phyloP scores from a whole-genome alignment of 2,113 vertebrate species.

The Phyllostomus hastatus region DNA sequence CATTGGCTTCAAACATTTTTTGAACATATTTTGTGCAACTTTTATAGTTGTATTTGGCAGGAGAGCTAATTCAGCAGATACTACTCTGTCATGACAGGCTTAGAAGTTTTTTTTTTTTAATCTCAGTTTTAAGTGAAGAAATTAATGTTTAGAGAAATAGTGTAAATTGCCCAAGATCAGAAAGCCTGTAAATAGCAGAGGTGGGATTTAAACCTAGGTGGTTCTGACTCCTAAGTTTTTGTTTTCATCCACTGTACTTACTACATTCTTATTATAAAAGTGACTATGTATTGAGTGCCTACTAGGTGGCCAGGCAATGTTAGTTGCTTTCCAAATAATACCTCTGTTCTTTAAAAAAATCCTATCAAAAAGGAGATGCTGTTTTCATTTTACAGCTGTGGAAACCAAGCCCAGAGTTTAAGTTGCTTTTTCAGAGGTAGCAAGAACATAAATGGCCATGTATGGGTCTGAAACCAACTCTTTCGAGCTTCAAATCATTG shows the following conservation, averaged over 20 bases:
- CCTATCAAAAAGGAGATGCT: neutral
- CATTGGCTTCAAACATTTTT: neutral
- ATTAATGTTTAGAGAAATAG: neutral
- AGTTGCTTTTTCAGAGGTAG: neutral
- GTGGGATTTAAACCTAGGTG: neutral
- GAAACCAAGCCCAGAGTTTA: neutral
- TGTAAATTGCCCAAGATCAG: neutral
- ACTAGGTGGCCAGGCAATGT: neutral
- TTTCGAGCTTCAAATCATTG: neutral
- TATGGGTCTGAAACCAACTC: neutral
- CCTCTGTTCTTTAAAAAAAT: neutral
- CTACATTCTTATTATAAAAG: neutral
- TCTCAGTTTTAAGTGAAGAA: neutral
- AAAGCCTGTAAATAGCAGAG: neutral
- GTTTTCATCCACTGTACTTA: neutral
- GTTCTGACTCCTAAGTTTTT: neutral
- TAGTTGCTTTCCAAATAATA: neutral
- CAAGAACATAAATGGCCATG: neutral
- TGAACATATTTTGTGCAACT: neutral
- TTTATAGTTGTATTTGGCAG: neutral
- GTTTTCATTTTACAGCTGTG: neutral
- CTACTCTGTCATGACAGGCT: neutral
- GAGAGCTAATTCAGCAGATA: neutral
- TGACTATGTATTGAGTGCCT: neutral
- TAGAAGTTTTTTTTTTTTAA: neutral